Conservation (phyloP, 2,797 vertebrate genomes). For the Cyclura pinguis region DNA sequence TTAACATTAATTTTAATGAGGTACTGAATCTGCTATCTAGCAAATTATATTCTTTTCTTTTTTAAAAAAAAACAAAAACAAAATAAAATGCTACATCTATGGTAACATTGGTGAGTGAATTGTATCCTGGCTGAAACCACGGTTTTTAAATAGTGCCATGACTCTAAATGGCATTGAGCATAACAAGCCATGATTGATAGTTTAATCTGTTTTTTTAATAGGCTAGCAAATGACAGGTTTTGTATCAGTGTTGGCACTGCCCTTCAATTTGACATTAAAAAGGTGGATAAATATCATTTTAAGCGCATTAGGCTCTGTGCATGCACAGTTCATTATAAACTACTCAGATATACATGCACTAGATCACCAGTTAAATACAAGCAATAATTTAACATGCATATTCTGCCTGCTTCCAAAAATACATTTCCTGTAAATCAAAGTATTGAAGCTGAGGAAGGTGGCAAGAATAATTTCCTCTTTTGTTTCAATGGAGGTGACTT, state of each 20-base stretch:
- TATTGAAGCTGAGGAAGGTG: background rate
- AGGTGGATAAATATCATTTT: background rate
- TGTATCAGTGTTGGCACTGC: background rate
- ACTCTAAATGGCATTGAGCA: background rate
- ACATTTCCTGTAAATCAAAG: background rate
- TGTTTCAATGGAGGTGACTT: background rate
- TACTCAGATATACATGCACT: background rate
- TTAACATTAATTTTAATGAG: constrained; percentile 2
- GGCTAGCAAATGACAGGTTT: background rate
- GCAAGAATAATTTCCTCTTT: background rate
- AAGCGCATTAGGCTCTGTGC: background rate
- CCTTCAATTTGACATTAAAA: constrained; percentile 5
- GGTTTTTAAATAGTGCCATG: background rate
- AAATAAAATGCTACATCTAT: background rate
- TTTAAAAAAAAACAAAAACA: background rate
- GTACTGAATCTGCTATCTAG: background rate
- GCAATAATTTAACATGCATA: constrained; percentile 7
- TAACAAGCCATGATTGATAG: constrained; percentile 3
- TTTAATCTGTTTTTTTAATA: constrained; percentile 10
- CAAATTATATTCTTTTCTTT: background rate
- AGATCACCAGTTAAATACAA: background rate
- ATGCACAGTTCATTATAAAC: background rate
- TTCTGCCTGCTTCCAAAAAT: background rate
- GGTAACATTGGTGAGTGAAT: background rate
- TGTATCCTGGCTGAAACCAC: background rate